Percentiles rank a stretch among this genome's conserved stretches.
Evolutionary conservation across 2,797 vertebrate species (phyloP).

Genomic region (Falco novaeseelandiae): DNA sequence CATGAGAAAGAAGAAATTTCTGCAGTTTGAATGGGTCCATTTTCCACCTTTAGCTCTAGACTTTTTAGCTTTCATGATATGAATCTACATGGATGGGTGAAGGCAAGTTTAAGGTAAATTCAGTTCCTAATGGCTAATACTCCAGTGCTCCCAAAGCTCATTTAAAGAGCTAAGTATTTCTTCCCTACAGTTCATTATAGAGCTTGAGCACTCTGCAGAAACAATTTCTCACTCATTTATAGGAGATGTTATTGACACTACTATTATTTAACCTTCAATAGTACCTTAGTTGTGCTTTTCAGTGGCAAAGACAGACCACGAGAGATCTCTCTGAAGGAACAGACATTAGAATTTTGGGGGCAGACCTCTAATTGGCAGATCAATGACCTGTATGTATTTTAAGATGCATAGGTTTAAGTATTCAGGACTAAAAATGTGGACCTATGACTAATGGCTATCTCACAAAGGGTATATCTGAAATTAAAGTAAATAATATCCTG

Average conservation of each 20-base stretch:
- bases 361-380: not conserved
- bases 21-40: not conserved
- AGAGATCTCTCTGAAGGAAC: not conserved
- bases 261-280: conserved; percentile 29
- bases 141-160: not conserved
- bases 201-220: not conserved
- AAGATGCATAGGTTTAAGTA: not conserved
- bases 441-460: not conserved
- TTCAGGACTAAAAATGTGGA: not conserved
- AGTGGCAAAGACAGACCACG: not conserved
- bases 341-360: not conserved
- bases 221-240: not conserved
- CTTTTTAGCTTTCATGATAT: not conserved
- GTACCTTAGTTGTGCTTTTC: not conserved
- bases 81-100: not conserved
- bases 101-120: not conserved
- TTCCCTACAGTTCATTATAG: not conserved
- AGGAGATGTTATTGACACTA: not conserved
- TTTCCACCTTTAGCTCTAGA: not conserved
- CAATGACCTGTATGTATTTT: not conserved
- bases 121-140: not conserved
- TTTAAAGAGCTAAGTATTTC: not conserved
- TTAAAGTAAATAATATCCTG: not conserved
- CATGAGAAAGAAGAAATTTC: not conserved
- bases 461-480: not conserved